Evolutionary conservation across 2,797 vertebrate species (phyloP).

Genomic region (Cirrhinus mrigala): DNA sequence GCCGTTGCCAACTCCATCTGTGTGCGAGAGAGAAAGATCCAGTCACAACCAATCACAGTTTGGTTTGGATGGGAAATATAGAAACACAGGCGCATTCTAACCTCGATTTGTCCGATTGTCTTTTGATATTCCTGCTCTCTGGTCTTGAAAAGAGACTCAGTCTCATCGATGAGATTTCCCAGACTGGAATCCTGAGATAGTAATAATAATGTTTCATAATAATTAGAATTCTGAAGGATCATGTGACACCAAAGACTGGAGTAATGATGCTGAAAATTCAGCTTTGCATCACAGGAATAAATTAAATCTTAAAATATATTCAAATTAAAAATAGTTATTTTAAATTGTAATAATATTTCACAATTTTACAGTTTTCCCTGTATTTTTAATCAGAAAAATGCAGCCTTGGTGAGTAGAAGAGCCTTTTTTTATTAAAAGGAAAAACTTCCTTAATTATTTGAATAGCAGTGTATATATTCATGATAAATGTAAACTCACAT

Average conservation of each 20-base stretch:
- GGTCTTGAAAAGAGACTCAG: conserved; percentile 95
- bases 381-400: not conserved
- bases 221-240: not conserved
- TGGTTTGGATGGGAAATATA: not conserved
- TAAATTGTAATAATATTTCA: no score
- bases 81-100: conserved; percentile 66
- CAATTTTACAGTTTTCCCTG: no score
- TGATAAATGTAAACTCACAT: conserved; percentile 55
- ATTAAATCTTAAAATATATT: no score
- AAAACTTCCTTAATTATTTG: not conserved
- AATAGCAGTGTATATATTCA: not conserved
- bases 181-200: conserved; percentile 88
- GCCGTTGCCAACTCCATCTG: conserved; percentile 92
- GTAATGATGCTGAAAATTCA: not conserved
- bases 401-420: no score
- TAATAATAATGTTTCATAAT: not conserved
- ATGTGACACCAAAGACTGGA: not conserved
- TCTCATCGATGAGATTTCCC: conserved; percentile 95
- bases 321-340: no score
- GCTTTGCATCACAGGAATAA: not conserved
- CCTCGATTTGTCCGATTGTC: conserved; percentile 98
- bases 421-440: no score
- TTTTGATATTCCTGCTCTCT: conserved; percentile 98
- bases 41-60: not conserved
- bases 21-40: not conserved